Evolutionary conservation across 1,140 invertebrate genomes (phyloP), one percentile per base, ranked within the genome.

Genomic region (Drosophila murphyi): DNA sequence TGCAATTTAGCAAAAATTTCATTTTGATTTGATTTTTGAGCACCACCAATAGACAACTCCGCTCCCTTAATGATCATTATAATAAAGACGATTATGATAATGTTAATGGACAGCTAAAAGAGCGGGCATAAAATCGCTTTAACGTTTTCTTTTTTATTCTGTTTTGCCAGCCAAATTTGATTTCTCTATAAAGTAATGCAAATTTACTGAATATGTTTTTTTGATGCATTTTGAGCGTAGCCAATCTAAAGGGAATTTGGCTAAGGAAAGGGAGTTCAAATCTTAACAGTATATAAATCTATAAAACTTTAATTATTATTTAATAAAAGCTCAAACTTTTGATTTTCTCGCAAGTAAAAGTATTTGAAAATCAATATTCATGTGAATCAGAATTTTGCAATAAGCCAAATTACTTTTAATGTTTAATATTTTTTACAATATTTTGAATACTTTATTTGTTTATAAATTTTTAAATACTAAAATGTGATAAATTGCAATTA

Each of bases 1-100:
- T 87, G 69, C 76, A 82, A 69, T 72, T 86, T 56, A 56, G 59
- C 54, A 76, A 87, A 78, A 69, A 73, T 60, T 63, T 64, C 48
- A 69, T 48, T 77, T 67, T 69, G 71, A 77, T 77, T 77, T 77
- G 62, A 76, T 76, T 76, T 72, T 56, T 48, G 34, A 59, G 60
- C 41, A 43, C n/a, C 56, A 31, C 63, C 48, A 73, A 73, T 29
- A 55, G 71, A 48, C 50, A 34, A 47, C 34, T 35, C 32, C 3
- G 29, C 60, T 7, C 31, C 0, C 7, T 12, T 52, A 51, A 59
- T 37, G 48, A 60, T 56, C 50, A 67, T 60, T 8, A 59, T 56
- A 37, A 67, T 60, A 10, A 56, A 34, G 35, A n/a, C 28, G 48
- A 45, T 60, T 48, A 37, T 39, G 39, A 52, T 69, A 39, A 48